Evolutionary conservation across 2,113 vertebrate genomes (phyloP).

Genomic region (Heterocephalus glaber): DNA sequence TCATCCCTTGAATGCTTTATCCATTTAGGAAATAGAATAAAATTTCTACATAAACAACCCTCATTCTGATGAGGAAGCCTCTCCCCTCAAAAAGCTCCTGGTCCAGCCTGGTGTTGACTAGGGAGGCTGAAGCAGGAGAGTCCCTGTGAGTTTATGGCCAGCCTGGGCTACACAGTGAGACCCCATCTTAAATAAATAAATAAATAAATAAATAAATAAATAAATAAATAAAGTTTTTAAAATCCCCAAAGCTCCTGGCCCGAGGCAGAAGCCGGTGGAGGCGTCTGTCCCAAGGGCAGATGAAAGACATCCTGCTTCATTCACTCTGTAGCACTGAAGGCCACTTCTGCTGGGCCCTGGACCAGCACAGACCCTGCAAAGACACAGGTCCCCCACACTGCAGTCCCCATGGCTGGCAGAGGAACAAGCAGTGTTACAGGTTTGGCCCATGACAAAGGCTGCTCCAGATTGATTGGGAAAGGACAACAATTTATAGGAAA

Average conservation of each 20-base stretch:
- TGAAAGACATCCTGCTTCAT: neutral
- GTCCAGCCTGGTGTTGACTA: neutral
- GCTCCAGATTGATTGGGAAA: neutral
- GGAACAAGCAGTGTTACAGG: neutral
- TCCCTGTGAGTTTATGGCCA: no score
- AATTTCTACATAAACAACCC: neutral
- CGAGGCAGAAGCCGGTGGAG: no score
- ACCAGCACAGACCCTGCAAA: neutral
- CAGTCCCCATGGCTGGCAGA: neutral
- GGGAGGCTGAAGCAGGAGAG: neutral
- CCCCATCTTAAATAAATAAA: neutral
- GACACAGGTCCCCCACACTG: neutral
- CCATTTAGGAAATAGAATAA: neutral
- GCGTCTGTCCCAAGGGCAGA: neutral
- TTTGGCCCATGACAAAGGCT: neutral
- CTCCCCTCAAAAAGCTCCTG: neutral
- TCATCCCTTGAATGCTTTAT: neutral
- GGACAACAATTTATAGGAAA: neutral
- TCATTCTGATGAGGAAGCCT: neutral
- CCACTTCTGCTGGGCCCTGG: neutral
- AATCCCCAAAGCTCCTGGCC: neutral
- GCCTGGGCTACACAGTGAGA: neutral
- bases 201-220: neutral
- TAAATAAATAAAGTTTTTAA: no score
- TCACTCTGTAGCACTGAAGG: neutral